A percentile compares a stretch with the other conserved stretches of the same genome.
Conservation (phyloP, 1,140 invertebrate genomes). For the Caerostris darwini region DNA sequence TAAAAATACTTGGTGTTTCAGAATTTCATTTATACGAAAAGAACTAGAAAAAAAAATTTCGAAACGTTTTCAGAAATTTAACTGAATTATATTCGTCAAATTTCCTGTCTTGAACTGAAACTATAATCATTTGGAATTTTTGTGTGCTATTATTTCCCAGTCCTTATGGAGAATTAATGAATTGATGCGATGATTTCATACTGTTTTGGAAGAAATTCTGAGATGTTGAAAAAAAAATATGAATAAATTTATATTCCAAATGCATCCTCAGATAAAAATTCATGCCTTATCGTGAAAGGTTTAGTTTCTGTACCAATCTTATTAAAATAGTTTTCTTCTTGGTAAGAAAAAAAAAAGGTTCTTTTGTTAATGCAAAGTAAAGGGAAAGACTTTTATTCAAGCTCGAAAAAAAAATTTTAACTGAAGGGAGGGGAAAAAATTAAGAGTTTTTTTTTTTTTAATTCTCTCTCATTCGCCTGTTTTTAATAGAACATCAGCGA, state of each 20-base stretch:
- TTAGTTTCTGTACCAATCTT: constrained; percentile 50
- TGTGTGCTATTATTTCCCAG: no score
- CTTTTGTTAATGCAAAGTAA: constrained; percentile 45
- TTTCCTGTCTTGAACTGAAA: no score
- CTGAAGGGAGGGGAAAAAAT: constrained; percentile 29
- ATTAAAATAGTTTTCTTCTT: constrained; percentile 61
- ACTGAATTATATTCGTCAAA: no score
- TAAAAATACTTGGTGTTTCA: no score
- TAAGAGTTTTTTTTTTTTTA: constrained; percentile 26
- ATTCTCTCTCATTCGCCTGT: constrained; percentile 22
- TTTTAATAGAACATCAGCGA: constrained; percentile 66
- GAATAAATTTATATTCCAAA: background rate
- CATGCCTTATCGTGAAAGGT: background rate
- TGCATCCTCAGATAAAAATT: background rate
- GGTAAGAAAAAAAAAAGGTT: constrained; percentile 12
- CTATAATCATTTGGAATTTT: no score
- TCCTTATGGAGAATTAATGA: background rate
- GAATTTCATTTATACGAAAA: no score
- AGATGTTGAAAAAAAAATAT: background rate
- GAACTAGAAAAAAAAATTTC: no score
- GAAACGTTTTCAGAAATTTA: no score
- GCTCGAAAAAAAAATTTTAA: constrained; percentile 24
- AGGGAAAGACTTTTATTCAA: constrained; percentile 24
- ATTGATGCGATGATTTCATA: background rate
- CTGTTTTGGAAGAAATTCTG: background rate